These are phyloP conservation scores for Esperia sulphurella DNA, from an alignment of 2,888 invertebrate species.

Conservation along the genomic window DNA sequence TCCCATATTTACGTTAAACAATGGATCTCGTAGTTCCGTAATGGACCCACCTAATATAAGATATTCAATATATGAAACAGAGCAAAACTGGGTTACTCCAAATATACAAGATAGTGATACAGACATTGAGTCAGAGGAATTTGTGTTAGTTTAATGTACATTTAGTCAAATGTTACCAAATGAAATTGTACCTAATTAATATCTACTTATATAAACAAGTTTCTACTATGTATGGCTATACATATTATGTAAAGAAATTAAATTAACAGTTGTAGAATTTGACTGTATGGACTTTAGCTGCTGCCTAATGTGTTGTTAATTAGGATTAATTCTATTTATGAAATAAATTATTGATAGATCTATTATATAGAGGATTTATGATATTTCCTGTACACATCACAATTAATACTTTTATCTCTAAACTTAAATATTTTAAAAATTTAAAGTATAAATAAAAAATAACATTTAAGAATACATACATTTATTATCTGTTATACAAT, in stretches of 20 bases:
- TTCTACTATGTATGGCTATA: not conserved
- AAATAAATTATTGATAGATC: slow-evolving; percentile 21
- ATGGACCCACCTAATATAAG: slow-evolving; percentile 78
- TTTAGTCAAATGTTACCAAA: slow-evolving; percentile 14
- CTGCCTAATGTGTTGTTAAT: not conserved
- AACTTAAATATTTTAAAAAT: too few species aligned
- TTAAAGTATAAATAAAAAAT: too few species aligned
- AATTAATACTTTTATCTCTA: too few species aligned
- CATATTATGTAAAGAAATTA: not conserved
- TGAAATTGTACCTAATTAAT: slow-evolving; percentile 5
- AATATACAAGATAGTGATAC: slow-evolving; percentile 79
- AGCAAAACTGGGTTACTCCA: slow-evolving; percentile 71
- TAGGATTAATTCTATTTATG: slow-evolving; percentile 15
- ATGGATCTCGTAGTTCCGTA: slow-evolving; percentile 83
- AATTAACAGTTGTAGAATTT: not conserved
- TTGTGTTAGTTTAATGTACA: slow-evolving; percentile 80
- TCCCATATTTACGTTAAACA: slow-evolving; percentile 90
- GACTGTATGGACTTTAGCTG: not conserved
- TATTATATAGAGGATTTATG: too few species aligned
- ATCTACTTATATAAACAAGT: slow-evolving; percentile 4
- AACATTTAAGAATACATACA: too few species aligned
- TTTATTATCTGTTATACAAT: too few species aligned
- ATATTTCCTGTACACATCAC: too few species aligned
- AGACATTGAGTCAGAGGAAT: slow-evolving; percentile 85
- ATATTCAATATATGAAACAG: slow-evolving; percentile 74